phyloP scores from a whole-genome alignment of 2,888 invertebrate genomes.

The Tenthredo notha region DNA sequence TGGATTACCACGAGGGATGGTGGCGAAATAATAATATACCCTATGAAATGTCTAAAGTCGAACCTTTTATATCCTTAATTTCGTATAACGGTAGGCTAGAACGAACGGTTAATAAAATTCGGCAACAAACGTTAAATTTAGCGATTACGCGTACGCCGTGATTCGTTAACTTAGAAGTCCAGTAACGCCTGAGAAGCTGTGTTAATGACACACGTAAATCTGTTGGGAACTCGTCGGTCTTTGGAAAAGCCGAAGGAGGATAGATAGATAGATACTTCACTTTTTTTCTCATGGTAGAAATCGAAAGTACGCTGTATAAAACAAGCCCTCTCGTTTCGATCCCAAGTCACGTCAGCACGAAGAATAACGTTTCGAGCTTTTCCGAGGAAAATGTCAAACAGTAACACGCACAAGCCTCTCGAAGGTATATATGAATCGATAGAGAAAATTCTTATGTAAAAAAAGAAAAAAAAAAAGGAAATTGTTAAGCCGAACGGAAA shows the following conservation, averaged over 20 bases:
- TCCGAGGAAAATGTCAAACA: constrained; percentile 34
- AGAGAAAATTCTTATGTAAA: constrained; percentile 1
- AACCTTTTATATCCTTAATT: background rate
- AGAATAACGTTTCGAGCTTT: constrained; percentile 26
- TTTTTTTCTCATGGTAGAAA: constrained; percentile 47
- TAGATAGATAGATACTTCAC: constrained; percentile 18
- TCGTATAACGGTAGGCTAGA: background rate
- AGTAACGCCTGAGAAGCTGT: constrained; percentile 28
- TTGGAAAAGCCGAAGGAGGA: background rate
- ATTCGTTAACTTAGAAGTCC: constrained; percentile 40
- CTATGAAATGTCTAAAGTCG: background rate
- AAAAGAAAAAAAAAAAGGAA: background rate
- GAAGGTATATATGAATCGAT: constrained; percentile 30
- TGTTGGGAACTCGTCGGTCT: constrained; percentile 49
- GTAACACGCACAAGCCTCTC: constrained; percentile 31
- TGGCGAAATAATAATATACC: background rate
- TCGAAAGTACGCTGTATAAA: constrained; percentile 24
- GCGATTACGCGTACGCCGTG: constrained; percentile 5
- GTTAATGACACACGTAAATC: constrained; percentile 58
- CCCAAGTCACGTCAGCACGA: constrained; percentile 39
- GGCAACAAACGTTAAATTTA: constrained; percentile 6
- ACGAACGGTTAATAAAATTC: constrained; percentile 26
- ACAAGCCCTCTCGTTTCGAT: constrained; percentile 9
- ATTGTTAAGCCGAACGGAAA: background rate
- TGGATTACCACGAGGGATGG: background rate